These are phyloP conservation scores for Tetragonula carbonaria DNA, from an alignment of 2,888 invertebrate species.

Conservation along the genomic window DNA sequence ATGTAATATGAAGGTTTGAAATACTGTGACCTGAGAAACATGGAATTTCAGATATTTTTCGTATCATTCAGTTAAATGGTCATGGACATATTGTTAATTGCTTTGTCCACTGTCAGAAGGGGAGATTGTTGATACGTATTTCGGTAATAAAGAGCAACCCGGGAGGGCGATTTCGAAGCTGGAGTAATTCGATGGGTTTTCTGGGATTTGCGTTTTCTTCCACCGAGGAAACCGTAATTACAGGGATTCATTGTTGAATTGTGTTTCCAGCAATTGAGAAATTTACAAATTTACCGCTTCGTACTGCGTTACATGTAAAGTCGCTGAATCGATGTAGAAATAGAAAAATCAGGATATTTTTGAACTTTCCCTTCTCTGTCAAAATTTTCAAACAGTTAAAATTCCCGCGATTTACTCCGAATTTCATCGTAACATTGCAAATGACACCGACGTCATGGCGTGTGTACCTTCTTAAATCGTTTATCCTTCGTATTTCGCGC, in stretches of 20 bases:
- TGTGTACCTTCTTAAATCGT: neutral
- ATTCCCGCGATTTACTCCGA: neutral
- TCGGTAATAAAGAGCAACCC: slow-evolving; percentile 28
- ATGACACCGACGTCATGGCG: neutral
- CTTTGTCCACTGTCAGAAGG: slow-evolving; percentile 17
- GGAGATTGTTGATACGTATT: slow-evolving; percentile 19
- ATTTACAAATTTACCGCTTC: neutral
- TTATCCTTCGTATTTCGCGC: slow-evolving; percentile 5
- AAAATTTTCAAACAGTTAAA: neutral
- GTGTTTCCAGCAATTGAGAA: neutral
- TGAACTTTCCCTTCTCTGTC: neutral
- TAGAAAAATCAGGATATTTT: neutral
- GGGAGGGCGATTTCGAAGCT: slow-evolving; percentile 28
- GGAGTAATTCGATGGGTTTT: slow-evolving; percentile 35
- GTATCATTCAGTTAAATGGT: slow-evolving; percentile 14
- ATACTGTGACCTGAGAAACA: neutral
- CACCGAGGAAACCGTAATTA: slow-evolving; percentile 13
- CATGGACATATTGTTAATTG: slow-evolving; percentile 32
- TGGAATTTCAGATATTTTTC: neutral
- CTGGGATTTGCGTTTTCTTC: slow-evolving; percentile 34
- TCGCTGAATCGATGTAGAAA: neutral
- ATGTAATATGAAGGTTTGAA: neutral
- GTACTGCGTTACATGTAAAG: no score
- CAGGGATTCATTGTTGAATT: slow-evolving; percentile 9
- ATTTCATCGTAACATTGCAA: neutral